A percentile compares a stretch with the other conserved stretches of the same genome.
These are phyloP conservation scores for Pogoniulus pusillus DNA, from an alignment of 2,797 vertebrate genomes.

Conservation along the genomic window DNA sequence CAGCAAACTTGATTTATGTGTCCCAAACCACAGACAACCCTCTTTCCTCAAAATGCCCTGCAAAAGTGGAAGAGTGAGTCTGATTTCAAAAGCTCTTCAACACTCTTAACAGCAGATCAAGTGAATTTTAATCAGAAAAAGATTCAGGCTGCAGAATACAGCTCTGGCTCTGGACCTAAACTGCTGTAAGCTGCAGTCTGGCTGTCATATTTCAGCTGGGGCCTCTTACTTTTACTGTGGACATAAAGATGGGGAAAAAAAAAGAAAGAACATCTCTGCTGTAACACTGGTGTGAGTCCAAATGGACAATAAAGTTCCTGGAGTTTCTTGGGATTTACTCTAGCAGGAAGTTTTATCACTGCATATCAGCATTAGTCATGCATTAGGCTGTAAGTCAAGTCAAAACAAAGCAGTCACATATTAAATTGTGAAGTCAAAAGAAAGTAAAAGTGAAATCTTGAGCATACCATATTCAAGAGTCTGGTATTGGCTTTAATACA, in stretches of 20 bases:
- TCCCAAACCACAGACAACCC: background rate
- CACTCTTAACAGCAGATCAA: constrained; percentile 30
- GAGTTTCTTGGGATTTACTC: constrained; percentile 45
- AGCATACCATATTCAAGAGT: background rate
- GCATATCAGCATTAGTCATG: constrained; percentile 25
- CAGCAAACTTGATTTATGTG: background rate
- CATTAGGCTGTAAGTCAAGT: constrained; percentile 21
- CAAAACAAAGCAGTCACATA: constrained; percentile 47
- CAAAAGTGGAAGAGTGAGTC: background rate
- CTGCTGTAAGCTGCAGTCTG: constrained; percentile 8
- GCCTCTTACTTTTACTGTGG: constrained; percentile 52
- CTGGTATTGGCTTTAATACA: background rate
- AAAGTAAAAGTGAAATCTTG: constrained; percentile 43
- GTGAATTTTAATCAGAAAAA: constrained; percentile 62
- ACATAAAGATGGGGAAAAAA: constrained; percentile 5
- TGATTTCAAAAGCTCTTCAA: constrained; percentile 43
- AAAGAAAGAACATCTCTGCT: constrained; percentile 1
- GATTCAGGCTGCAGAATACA: constrained; percentile 7
- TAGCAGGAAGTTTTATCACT: constrained; percentile 52
- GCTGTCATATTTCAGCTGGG: constrained; percentile 46
- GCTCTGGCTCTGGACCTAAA: constrained; percentile 4
- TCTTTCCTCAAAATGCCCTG: background rate
- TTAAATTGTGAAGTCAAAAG: constrained; percentile 20
- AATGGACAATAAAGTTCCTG: constrained; percentile 37
- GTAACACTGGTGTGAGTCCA: constrained; percentile 35